Base-by-base conservation (phyloP, 2,888 invertebrate species). In the Andrena bucephala region DNA sequence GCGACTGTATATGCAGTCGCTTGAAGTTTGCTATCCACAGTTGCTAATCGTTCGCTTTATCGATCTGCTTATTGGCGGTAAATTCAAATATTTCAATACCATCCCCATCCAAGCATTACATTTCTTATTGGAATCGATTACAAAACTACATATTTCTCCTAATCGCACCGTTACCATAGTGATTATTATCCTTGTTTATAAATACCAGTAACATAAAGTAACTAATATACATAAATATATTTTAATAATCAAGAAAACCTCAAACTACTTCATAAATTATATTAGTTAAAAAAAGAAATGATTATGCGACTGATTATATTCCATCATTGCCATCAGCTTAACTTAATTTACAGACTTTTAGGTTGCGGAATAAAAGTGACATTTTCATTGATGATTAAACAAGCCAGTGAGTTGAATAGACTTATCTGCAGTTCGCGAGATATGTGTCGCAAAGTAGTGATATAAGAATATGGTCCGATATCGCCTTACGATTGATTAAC, bases 11-110 rank as follows among this genome's bases (percentile, higher is more conserved):
- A 42, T 1, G 27, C 33, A 77, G 16, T 16, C 59, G 50, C 52
- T 36, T 62, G 27, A 31, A 50, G n/a, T 52, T 62, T 7, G 10
- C 29, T 79, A 80, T 73, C 72, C 62, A 69, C 74, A 50, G 36
- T 20, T 62, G 79, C 48, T 73, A 83, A 76, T n/a, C 42, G 20
- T 36, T n/a, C 20, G 57, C 33, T 20, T 68, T 76, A 73, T 73
- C 83, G 76, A 83, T 75, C 13, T 3, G 13, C 2, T 33, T 69
- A 42, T 16, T 16, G 29, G 83, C 83, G 83, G 83, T 24, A 68
- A 27, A 74, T 84, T 81, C 50, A 54, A 83, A 72, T 66, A 2
- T 60, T 16, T 27, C 5, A n/a, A 24, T 29, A 24, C 13, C 36
- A 71, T 63, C 13, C 48, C 48, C 33, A n/a, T 54, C 16, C 1